These are phyloP conservation scores for Bungarus multicinctus DNA, from an alignment of 2,113 vertebrate genomes.

Conservation along the genomic window DNA sequence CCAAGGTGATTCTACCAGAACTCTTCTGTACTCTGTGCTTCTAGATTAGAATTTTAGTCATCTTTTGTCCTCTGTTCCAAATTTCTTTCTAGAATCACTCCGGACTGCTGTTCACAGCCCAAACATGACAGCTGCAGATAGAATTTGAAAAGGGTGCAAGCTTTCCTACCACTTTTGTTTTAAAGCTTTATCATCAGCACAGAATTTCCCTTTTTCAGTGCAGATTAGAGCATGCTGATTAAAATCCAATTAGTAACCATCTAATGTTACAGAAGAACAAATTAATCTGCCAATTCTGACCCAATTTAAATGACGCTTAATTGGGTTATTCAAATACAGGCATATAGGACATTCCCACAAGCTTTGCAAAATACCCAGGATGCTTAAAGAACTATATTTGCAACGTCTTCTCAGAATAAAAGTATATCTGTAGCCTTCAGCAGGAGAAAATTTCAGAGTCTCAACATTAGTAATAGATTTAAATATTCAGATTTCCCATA, in stretches of 20 bases:
- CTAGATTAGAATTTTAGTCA: neutral
- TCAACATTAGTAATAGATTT: slow-evolving; percentile 24
- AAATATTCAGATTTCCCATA: slow-evolving; percentile 7
- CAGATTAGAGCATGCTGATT: slow-evolving; percentile 3
- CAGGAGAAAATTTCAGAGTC: neutral
- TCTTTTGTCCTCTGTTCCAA: neutral
- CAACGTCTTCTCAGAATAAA: neutral
- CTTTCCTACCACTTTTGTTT: neutral
- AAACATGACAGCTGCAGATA: neutral
- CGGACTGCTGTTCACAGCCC: neutral
- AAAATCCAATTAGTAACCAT: slow-evolving; percentile 31
- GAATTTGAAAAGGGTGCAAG: neutral
- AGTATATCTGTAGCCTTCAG: slow-evolving; percentile 14
- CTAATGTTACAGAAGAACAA: slow-evolving; percentile 22
- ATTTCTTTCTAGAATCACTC: neutral
- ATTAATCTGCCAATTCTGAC: slow-evolving; percentile 26
- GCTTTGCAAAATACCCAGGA: slow-evolving; percentile 18
- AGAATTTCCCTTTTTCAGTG: neutral
- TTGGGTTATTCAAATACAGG: slow-evolving; percentile 14
- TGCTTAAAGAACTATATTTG: slow-evolving; percentile 2
- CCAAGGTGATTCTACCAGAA: neutral
- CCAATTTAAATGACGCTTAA: slow-evolving; percentile 29
- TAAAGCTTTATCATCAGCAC: neutral
- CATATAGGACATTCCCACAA: slow-evolving; percentile 16
- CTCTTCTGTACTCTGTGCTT: too few relatives aligned